Conservation (phyloP, 2,888 invertebrate genomes). For the Rhogogaster chlorosoma region DNA sequence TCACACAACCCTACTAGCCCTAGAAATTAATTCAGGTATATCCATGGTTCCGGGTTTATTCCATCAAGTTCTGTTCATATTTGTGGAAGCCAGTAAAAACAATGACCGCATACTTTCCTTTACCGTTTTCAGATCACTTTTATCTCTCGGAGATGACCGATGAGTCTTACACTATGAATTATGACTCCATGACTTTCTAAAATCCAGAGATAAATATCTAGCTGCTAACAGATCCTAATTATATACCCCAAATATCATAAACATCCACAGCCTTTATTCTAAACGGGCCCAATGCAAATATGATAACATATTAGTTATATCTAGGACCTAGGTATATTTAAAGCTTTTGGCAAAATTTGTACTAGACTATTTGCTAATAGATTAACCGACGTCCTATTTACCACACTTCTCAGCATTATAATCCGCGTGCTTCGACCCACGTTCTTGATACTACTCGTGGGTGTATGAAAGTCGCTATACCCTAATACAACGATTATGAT, state of each 20-base stretch:
- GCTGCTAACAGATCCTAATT: constrained; percentile 33
- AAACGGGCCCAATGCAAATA: neutral
- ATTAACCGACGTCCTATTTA: neutral
- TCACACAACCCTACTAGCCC: neutral
- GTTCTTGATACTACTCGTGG: neutral
- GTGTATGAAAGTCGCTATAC: constrained; percentile 12
- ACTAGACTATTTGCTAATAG: neutral
- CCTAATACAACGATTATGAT: neutral
- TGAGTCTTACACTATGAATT: constrained; percentile 4
- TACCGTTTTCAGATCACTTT: constrained; percentile 5
- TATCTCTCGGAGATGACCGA: constrained; percentile 36
- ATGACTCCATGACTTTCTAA: constrained; percentile 46
- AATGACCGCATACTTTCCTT: constrained; percentile 1
- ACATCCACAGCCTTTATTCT: constrained; percentile 1
- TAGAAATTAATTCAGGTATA: neutral
- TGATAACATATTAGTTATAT: neutral
- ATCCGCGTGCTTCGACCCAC: neutral
- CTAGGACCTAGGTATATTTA: too few relatives aligned
- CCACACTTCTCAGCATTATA: neutral
- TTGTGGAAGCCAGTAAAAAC: neutral
- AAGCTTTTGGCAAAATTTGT: neutral
- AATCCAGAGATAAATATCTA: constrained; percentile 18
- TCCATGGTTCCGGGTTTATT: constrained; percentile 4
- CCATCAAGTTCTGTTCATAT: neutral
- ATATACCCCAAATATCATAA: neutral